Base-by-base conservation (phyloP, 2,888 invertebrate species). In the Lomographa bimaculata region DNA sequence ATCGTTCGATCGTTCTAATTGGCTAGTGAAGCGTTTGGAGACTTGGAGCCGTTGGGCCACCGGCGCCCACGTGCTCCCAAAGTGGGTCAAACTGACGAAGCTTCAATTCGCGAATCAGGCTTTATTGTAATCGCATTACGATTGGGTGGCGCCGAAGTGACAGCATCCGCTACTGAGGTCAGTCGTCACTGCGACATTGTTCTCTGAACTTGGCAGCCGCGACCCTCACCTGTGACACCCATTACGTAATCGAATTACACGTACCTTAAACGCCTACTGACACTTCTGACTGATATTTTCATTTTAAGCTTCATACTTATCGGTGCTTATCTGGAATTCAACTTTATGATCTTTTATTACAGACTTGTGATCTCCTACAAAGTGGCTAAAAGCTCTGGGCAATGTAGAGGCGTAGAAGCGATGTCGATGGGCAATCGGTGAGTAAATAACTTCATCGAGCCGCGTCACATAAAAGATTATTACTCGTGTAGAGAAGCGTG, bases 71-170 rank as follows among this genome's bases (percentile, higher is more conserved):
- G 41, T 39, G 55, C 25, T 21, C 17, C 32, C 60, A 48, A 79
- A 65, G 62, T 78, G 50, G 79, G 81, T 79, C 79, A 80, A 79
- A 80, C 73, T 74, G 78, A 69, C 40, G 17, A 29, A 20, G 7
- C 14, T 20, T 20, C 76, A 66, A 71, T 74, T 70, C 60, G 72
- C 74, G 63, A 70, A 71, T 61, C 62, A 54, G 63, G 60, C 62
- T 61, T 68, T 68, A 71, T 67, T 71, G 72, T 77, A 70, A 72
- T 73, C 69, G 66, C 64, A 71, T 77, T 73, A 69, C 60, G 58
- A 54, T 57, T 54, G 41, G 52, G 45, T 55, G 43, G 50, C 50
- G 41, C 49, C 50, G 35, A 32, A 46, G 41, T 53, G 50, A 47
- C 50, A 46, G 41, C 52, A 45, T 47, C 43, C 36, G 39, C 44